A percentile compares a stretch with the other conserved stretches of the same genome.
These are phyloP conservation scores for Brachyhypopomus gauderio DNA, from an alignment of 2,113 vertebrate genomes.

Conservation along the genomic window DNA sequence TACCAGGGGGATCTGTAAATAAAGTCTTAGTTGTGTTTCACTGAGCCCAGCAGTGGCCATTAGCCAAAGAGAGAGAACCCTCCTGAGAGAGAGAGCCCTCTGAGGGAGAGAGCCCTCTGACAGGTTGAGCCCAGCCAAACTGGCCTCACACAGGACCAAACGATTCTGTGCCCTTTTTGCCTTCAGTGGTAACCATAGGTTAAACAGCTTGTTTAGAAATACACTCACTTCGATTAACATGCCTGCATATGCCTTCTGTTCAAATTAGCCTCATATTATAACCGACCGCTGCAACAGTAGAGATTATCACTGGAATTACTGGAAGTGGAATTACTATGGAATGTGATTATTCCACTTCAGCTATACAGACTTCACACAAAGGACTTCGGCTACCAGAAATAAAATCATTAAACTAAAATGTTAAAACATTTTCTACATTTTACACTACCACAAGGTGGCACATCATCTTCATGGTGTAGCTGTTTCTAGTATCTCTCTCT, in stretches of 20 bases:
- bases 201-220: not conserved
- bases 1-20: slow-evolving; percentile 48
- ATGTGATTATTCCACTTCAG: too few relatives aligned
- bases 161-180: not conserved
- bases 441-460: slow-evolving; percentile 20
- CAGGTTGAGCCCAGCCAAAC: not conserved
- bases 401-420: too few relatives aligned
- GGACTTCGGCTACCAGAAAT: too few relatives aligned
- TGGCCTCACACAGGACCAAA: not conserved
- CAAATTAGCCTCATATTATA: too few relatives aligned
- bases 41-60: slow-evolving; percentile 26
- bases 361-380: too few relatives aligned
- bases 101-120: not conserved
- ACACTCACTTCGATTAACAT: too few relatives aligned
- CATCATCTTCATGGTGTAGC: slow-evolving; percentile 10
- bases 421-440: not conserved
- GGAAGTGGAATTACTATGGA: too few relatives aligned
- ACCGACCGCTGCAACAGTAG: not conserved
- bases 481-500: not conserved
- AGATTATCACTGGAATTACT: not conserved
- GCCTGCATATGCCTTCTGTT: too few relatives aligned
- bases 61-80: slow-evolving; percentile 23
- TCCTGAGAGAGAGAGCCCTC: slow-evolving; percentile 11
- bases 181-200: too few relatives aligned
- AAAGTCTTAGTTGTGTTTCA: slow-evolving; percentile 44